Evolutionary conservation across 2,113 vertebrate species (phyloP).

Genomic region (Cathartes aura): DNA sequence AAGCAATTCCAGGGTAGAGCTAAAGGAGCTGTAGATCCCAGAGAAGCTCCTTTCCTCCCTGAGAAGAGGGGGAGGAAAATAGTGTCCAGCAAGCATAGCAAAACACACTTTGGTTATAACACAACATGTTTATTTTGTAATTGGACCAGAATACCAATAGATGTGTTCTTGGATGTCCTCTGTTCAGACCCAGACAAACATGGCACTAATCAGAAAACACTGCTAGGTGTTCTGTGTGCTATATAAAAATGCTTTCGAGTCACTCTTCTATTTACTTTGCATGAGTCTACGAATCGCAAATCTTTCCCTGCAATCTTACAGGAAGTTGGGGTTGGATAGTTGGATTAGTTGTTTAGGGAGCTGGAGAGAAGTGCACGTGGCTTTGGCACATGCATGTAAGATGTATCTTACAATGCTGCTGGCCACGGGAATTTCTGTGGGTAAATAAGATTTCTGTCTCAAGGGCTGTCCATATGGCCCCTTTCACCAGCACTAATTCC

Average conservation of each 20-base stretch:
- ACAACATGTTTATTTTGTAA: neutral
- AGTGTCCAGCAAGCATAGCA: neutral
- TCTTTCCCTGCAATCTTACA: neutral
- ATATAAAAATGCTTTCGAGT: neutral
- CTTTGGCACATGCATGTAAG: neutral
- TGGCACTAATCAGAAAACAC: neutral
- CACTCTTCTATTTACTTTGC: neutral
- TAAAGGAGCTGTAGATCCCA: neutral
- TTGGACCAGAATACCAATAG: neutral
- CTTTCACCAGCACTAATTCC: conserved; percentile 66
- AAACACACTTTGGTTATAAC: neutral
- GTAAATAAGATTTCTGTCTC: conserved; percentile 60
- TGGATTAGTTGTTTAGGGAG: conserved; percentile 15
- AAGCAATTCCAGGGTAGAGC: neutral
- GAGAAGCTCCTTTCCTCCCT: neutral
- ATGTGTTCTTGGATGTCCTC: neutral
- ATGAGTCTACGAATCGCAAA: neutral
- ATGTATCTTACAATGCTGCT: neutral
- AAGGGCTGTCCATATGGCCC: conserved; percentile 51
- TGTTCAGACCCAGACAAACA: neutral
- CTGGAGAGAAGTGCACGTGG: neutral
- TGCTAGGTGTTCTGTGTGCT: neutral
- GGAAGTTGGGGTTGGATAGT: neutral
- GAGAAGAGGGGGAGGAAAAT: neutral
- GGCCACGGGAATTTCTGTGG: conserved; percentile 30